Evolutionary conservation across 2,888 invertebrate species (phyloP), one percentile per base, ranked within the genome.

Genomic region (Ephialtes manifestator): DNA sequence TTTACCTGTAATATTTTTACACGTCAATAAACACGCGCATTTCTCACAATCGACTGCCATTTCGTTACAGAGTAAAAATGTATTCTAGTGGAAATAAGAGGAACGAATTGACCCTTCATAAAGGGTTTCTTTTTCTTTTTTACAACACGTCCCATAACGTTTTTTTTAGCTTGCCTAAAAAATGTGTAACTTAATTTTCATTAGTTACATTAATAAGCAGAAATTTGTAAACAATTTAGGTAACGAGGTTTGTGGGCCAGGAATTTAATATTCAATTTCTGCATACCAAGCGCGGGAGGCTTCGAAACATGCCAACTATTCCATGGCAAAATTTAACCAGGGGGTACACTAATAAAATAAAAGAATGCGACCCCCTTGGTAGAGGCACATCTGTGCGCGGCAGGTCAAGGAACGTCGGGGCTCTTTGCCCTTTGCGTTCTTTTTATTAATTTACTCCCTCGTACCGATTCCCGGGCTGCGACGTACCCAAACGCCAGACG

Each of bases 381-480:
- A n/a, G 81, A 20, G 65, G 67, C 84, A 67, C 81, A 81, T 84
- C 81, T 83, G 83, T 79, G 83, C 72, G 55, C 60, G 72, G 35
- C 39, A 46, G 46, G 60, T 67, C 77, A 53, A 81, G 76, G 79
- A 76, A 88, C 89, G 85, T 86, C 87, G 86, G 90, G 92, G 91
- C 91, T 90, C 90, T 71, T 53, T 75, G 60, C 83, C 83, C 74
- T 79, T 68, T 55, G 60, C 67, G 39, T 78, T 60, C 46, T 63
- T 91, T 93, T 93, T 93, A 94, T 94, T 94, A 93, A 94, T 94
- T 94, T 92, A 93, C 93, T 93, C 90, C 91, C 90, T 89, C 90
- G 88, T 89, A 13, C 70, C 89, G 89, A 91, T 88, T 85, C 85
- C 84, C 55, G 72, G 43, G 84, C 83, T 71, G 68, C 87, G 87